Evolutionary conservation across 64 coral and sea anemone species (phyloP), one percentile per base, ranked within the genome.

Genomic region (Montipora cactus): DNA sequence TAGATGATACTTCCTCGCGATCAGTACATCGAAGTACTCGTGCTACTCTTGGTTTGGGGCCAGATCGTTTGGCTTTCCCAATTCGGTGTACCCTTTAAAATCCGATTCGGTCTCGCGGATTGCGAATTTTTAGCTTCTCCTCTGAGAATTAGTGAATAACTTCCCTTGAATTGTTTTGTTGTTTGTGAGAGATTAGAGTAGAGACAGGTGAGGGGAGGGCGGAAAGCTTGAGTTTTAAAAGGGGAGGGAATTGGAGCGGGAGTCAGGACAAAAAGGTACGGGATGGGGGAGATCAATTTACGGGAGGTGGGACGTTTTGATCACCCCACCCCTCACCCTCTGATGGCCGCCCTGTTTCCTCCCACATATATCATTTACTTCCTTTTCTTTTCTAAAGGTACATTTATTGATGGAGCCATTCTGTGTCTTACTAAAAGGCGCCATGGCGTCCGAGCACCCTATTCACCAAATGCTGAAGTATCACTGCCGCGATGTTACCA

Each of bases 401-500:
- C 90, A 92, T 74, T 76, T 84, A 16, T 10, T 94, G 8, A 44
- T 94, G 51, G 74, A 94, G 18, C 78, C 92, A 18, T 88, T 94
- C 11, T 94, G 92, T 74, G 59, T 94, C 23, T 59, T 71, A 44
- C 25, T 87, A 81, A 81, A 80, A 80, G 76, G 92, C 6, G 69
- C 84, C 16, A 6, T 94, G 47, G 62, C 92, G 2, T 44, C 64
- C 22, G 21, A 57, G 8, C 92, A 94, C 44, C 90, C 90, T 9
- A 49, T 92, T 47, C 53, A 77, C 37, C 67, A 83, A 62, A 70
- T 92, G 14, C 79, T 92, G 11, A 83, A 84, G 80, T 84, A 57
- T 75, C 90, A 92, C 20, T 92, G 90, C 44, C 80, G 92, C 50
- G 92, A 87, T 18, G 8, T 88, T 9, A 18, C 61, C 16, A 23